phyloP scores from a whole-genome alignment of 1,140 invertebrate genomes.

The Caerostris darwini region DNA sequence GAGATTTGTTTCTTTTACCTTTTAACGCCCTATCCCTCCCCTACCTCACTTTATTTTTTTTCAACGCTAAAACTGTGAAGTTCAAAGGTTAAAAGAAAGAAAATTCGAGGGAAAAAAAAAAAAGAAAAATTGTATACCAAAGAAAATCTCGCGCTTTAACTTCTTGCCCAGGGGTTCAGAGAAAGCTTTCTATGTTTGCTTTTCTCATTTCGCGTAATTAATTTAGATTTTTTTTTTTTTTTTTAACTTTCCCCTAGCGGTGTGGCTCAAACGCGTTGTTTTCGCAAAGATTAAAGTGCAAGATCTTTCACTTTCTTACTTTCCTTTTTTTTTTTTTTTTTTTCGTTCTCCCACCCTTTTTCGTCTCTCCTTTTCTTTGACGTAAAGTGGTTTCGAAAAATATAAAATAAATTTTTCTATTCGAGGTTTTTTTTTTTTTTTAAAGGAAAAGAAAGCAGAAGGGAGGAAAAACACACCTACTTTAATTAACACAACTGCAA shows the following conservation, averaged over 20 bases:
- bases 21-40: not conserved
- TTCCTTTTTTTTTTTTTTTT: too few relatives aligned
- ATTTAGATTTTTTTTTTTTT: slow-evolving; percentile 24
- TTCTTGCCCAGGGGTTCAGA: not conserved
- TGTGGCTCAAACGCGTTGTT: not conserved
- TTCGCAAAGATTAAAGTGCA: not conserved
- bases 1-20: slow-evolving; percentile 20
- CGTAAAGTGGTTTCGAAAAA: not conserved
- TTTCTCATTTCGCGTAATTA: slow-evolving; percentile 66
- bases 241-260: not conserved
- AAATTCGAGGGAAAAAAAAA: too few relatives aligned
- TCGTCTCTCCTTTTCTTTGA: not conserved
- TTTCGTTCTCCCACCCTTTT: not conserved
- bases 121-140: not conserved
- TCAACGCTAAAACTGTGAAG: not conserved
- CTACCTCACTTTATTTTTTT: not conserved
- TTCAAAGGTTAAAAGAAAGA: not conserved
- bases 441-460: not conserved
- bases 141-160: not conserved
- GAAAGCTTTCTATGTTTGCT: slow-evolving; percentile 10
- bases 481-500: not conserved
- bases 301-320: not conserved
- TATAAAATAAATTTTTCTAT: not conserved
- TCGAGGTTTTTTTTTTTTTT: not conserved
- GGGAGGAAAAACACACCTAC: not conserved